Evolutionary conservation across 2,797 vertebrate genomes (phyloP), one percentile per base, ranked within the genome.

Genomic region (Anabacerthia variegaticeps): DNA sequence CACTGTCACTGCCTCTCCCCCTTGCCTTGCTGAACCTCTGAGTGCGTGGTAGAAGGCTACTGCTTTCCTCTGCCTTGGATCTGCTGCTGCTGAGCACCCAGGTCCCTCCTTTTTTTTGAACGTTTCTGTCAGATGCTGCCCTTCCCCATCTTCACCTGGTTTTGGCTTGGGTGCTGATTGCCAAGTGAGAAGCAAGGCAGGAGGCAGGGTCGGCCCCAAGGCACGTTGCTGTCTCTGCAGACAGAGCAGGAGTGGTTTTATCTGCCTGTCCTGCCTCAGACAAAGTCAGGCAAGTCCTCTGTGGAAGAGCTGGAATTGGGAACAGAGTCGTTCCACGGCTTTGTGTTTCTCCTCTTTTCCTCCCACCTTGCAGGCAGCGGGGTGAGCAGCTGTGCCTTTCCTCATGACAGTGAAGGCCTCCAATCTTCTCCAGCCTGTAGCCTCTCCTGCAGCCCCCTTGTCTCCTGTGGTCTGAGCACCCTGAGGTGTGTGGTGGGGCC

Each of bases 121-220:
- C 0, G 2, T 34, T 21, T 32, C 1, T 1, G 5, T 10, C 46
- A 22, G 8, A 18, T 2, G 23, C 46, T 61, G 46, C 20, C 23
- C 24, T 54, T 52, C 26, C 22, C 7, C 54, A 37, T 68, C 48
- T 11, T 62, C 27, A 26, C 32, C 36, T 1, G 1, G 30, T 6
- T 54, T 34, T 2, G 16, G 21, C 20, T 66, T 2, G 2, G 14
- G 37, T 1, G 7, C n/a, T 12, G 20, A 13, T 12, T 7, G 41
- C 41, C 27, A 24, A 52, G 26, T 5, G 16, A 14, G 30, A 58
- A 55, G 36, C 11, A 6, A 22, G 46, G 68, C 46, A 41, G 69
- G 49, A 27, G 2, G 12, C 12, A 32, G 58, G 18, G 36, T 14
- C 32, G 10, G 49, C 49, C 19, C 6, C 62, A 44, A n/a, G 62